Evolutionary conservation across 2,888 invertebrate genomes (phyloP).

Genomic region (Julus scandinavius): DNA sequence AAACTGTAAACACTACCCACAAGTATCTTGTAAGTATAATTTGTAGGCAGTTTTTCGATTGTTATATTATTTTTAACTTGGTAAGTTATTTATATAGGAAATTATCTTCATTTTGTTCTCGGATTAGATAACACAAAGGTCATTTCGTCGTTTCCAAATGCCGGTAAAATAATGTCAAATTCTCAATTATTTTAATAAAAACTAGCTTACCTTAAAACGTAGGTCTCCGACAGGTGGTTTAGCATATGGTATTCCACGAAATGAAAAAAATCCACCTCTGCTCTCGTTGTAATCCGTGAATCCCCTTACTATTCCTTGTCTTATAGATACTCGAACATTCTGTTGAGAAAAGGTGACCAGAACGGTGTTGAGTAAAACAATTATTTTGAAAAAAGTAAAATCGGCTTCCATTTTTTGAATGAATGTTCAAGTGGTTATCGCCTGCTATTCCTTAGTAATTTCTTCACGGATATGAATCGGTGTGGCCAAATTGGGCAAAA

Average conservation of each 20-base stretch:
- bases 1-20: too few relatives aligned
- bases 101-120: too few relatives aligned
- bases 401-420: slow-evolving; percentile 8
- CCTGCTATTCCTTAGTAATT: not conserved
- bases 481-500: slow-evolving; percentile 10
- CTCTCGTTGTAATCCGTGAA: not conserved
- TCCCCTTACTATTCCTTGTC: slow-evolving; percentile 47
- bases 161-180: not conserved
- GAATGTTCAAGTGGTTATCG: not conserved
- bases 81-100: too few relatives aligned
- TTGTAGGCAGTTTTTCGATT: too few relatives aligned
- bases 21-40: too few relatives aligned
- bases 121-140: too few relatives aligned
- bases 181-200: slow-evolving; percentile 46
- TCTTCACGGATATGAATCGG: not conserved
- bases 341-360: not conserved
- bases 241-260: slow-evolving; percentile 53
- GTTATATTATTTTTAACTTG: too few relatives aligned
- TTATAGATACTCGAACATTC: not conserved
- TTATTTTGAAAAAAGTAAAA: not conserved
- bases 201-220: slow-evolving; percentile 74
- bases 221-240: slow-evolving; percentile 73
- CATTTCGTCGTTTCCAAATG: too few relatives aligned
- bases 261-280: slow-evolving; percentile 27
- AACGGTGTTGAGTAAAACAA: not conserved